phyloP scores from a whole-genome alignment of 2,888 invertebrate genomes.

The Aromia moschata region DNA sequence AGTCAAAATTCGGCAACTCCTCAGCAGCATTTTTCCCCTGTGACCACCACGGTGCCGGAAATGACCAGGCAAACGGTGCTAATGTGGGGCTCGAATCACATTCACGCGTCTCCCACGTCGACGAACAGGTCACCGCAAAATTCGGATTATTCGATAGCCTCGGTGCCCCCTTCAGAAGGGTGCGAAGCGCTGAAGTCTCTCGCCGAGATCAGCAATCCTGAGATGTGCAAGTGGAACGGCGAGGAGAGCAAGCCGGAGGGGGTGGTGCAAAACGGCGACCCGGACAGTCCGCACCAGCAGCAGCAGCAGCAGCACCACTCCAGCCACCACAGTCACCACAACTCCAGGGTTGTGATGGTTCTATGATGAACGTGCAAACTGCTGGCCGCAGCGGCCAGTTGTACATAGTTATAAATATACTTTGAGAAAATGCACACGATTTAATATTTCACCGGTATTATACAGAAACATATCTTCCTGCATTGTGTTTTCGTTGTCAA shows the following conservation, averaged over 20 bases:
- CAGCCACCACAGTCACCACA: conserved; percentile 59
- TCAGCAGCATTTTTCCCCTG: conserved; percentile 60
- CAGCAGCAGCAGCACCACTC: too few species aligned
- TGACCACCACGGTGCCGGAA: conserved; percentile 56
- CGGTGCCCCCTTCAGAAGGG: conserved; percentile 44
- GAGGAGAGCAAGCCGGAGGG: conserved; percentile 53
- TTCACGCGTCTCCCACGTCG: conserved; percentile 49
- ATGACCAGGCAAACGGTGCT: conserved; percentile 87
- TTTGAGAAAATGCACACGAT: conserved; percentile 51
- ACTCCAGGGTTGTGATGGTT: conserved; percentile 63
- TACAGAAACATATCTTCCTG: conserved; percentile 57
- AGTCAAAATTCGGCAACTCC: conserved; percentile 50
- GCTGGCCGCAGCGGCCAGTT: conserved; percentile 28
- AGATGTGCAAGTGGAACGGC: conserved; percentile 59
- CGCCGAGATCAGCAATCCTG: conserved; percentile 57
- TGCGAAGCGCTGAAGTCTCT: conserved; percentile 57
- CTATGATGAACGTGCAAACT: conserved; percentile 59
- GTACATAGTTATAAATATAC: conserved; percentile 56
- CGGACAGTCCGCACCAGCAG: conserved; percentile 61
- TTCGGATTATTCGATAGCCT: conserved; percentile 19
- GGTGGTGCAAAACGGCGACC: conserved; percentile 51
- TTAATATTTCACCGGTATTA: conserved; percentile 43
- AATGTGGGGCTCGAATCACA: conserved; percentile 81
- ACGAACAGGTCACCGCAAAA: conserved; percentile 52
- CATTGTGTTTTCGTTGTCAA: conserved; percentile 56